phyloP scores from a whole-genome alignment of 2,797 vertebrate genomes.

The Malacoraja senta region DNA sequence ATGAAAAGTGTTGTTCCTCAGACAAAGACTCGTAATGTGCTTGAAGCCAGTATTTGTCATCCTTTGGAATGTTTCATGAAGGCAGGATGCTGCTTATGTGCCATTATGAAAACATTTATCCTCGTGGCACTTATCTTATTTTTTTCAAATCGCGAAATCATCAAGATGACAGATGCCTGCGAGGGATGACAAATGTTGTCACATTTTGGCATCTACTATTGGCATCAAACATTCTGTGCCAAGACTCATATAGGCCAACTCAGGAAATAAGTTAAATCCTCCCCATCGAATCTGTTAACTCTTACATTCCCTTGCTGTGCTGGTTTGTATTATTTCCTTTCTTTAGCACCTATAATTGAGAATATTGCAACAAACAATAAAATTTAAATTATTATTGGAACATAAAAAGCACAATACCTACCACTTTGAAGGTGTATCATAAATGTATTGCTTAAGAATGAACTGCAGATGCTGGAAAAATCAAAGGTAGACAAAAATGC shows the following conservation, averaged over 20 bases:
- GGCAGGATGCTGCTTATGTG: not conserved
- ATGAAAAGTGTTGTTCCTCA: not conserved
- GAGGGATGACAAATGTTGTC: conserved; percentile 20
- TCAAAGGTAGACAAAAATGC: no score
- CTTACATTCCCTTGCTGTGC: not conserved
- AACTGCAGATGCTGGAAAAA: no score
- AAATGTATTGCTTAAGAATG: not conserved
- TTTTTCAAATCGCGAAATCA: conserved; percentile 30
- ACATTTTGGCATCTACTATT: not conserved
- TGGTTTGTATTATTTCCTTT: not conserved
- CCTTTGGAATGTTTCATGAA: not conserved
- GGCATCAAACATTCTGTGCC: not conserved
- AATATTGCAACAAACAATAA: not conserved
- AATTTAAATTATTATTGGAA: not conserved
- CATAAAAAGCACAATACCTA: not conserved
- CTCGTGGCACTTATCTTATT: not conserved
- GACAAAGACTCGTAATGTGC: not conserved
- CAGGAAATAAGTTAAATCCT: not conserved
- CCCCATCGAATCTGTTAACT: not conserved
- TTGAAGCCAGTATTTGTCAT: conserved; percentile 12
- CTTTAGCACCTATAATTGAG: not conserved
- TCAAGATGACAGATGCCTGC: conserved; percentile 4
- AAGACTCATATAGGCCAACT: not conserved
- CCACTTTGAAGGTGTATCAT: not conserved
- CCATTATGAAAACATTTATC: conserved; percentile 31